Evolutionary conservation across 2,113 vertebrate species (phyloP).

Genomic region (Ameiurus melas): DNA sequence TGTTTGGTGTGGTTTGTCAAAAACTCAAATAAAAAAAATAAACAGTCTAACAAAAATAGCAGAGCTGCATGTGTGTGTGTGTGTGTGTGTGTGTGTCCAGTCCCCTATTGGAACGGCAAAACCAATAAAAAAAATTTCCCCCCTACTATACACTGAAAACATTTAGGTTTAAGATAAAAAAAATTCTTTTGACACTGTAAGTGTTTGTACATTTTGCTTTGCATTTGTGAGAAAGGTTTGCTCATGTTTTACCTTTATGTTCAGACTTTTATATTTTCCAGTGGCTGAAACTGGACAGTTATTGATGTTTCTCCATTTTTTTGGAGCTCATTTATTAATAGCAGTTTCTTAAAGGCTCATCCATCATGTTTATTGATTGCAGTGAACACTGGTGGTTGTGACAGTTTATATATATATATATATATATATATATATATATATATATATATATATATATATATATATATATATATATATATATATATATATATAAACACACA

Average conservation of each 20-base stretch:
- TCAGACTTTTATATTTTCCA: not conserved
- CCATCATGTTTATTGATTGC: conserved; percentile 42
- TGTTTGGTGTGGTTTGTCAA: too few species aligned
- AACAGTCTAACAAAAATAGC: too few species aligned
- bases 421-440: conserved; percentile 27
- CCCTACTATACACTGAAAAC: too few species aligned
- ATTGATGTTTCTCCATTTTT: conserved; percentile 23
- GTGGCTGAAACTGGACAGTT: conserved; percentile 5
- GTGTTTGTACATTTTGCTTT: not conserved
- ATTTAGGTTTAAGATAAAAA: too few species aligned
- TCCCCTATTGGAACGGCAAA: too few species aligned
- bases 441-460: too few species aligned
- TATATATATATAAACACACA: too few species aligned
- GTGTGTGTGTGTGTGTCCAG: too few species aligned
- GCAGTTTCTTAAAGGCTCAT: conserved; percentile 49
- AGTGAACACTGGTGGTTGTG: conserved; percentile 8
- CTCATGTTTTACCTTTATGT: not conserved
- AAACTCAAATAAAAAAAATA: too few species aligned
- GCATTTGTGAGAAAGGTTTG: not conserved
- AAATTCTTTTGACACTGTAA: not conserved
- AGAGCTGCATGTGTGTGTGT: too few species aligned
- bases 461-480: too few species aligned
- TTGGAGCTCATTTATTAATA: conserved; percentile 45
- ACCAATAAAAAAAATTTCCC: too few species aligned
- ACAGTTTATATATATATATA: conserved; percentile 19